These are phyloP conservation scores for Clepsis dumicolana DNA, from an alignment of 2,888 invertebrate genomes.

Conservation along the genomic window DNA sequence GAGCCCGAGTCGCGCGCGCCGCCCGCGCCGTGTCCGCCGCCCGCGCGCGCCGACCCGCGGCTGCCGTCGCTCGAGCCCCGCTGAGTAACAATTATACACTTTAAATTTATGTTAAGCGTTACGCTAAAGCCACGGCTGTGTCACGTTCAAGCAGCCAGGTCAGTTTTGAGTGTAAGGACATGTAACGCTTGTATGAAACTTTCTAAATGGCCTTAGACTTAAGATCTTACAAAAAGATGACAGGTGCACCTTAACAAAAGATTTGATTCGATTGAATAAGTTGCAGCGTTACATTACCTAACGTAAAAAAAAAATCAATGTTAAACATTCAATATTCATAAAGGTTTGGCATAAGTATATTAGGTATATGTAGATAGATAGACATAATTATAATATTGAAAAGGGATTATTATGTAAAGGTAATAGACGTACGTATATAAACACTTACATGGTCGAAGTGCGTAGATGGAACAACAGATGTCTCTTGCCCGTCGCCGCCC, in stretches of 20 bases:
- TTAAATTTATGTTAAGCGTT: slow-evolving; percentile 2
- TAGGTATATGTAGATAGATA: neutral
- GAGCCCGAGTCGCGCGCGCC: slow-evolving; percentile 50
- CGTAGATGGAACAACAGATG: slow-evolving; percentile 74
- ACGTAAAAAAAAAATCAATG: neutral
- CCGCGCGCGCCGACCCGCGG: slow-evolving; percentile 43
- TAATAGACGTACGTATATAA: slow-evolving; percentile 37
- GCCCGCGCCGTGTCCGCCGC: slow-evolving; percentile 85
- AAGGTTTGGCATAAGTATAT: neutral
- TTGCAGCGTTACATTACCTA: no score
- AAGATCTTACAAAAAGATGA: no score
- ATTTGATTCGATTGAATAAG: no score
- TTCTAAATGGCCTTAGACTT: no score
- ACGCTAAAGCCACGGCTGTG: neutral
- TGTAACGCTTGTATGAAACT: no score
- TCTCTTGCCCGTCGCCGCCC: slow-evolving; percentile 81
- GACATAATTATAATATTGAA: neutral
- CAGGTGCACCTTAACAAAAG: no score
- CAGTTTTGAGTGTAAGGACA: no score
- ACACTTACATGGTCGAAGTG: slow-evolving; percentile 80
- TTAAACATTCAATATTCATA: neutral
- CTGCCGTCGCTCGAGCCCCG: slow-evolving; percentile 34
- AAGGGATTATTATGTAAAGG: neutral
- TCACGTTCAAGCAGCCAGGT: no score
- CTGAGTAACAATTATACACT: neutral